These are phyloP conservation scores for Cyprinodon variegatus DNA, from an alignment of 2,113 vertebrate genomes.

Conservation along the genomic window DNA sequence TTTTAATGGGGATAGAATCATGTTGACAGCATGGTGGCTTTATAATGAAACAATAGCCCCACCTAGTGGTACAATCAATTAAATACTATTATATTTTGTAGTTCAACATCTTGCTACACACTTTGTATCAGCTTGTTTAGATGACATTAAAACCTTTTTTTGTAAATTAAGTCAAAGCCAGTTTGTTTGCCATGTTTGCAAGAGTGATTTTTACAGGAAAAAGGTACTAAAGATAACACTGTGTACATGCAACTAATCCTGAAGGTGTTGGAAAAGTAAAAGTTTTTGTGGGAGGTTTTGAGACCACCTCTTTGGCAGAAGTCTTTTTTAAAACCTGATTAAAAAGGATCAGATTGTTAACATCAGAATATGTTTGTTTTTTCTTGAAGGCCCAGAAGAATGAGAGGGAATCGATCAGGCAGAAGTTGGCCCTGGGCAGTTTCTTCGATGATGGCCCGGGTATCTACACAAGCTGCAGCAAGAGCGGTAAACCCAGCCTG, in stretches of 20 bases:
- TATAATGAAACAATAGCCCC: slow-evolving; percentile 46
- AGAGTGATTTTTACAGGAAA: slow-evolving; percentile 7
- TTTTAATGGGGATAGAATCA: background rate
- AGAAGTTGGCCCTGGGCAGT: slow-evolving; percentile 98
- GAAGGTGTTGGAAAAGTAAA: slow-evolving; percentile 1
- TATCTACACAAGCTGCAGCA: slow-evolving; percentile 97
- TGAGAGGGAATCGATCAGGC: slow-evolving; percentile 98
- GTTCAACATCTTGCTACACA: slow-evolving; percentile 41
- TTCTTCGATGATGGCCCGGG: slow-evolving; percentile 98
- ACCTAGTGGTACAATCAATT: slow-evolving; percentile 35
- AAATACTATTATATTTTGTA: slow-evolving; percentile 7
- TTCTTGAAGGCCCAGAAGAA: slow-evolving; percentile 95
- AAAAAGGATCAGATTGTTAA: background rate
- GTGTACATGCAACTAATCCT: background rate
- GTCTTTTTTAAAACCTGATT: slow-evolving; percentile 6
- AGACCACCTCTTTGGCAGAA: background rate
- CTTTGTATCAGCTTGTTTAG: slow-evolving; percentile 38
- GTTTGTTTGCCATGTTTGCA: slow-evolving; percentile 23
- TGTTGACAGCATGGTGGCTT: background rate
- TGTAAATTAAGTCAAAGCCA: slow-evolving; percentile 27
- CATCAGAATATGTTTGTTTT: slow-evolving; percentile 5
- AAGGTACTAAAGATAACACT: background rate
- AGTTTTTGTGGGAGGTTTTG: background rate
- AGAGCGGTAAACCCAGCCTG: slow-evolving; percentile 97
- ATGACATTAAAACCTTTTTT: slow-evolving; percentile 15